Evolutionary conservation across 2,888 invertebrate genomes (phyloP), one percentile per base, ranked within the genome.

Genomic region (Stratiomys singularior): DNA sequence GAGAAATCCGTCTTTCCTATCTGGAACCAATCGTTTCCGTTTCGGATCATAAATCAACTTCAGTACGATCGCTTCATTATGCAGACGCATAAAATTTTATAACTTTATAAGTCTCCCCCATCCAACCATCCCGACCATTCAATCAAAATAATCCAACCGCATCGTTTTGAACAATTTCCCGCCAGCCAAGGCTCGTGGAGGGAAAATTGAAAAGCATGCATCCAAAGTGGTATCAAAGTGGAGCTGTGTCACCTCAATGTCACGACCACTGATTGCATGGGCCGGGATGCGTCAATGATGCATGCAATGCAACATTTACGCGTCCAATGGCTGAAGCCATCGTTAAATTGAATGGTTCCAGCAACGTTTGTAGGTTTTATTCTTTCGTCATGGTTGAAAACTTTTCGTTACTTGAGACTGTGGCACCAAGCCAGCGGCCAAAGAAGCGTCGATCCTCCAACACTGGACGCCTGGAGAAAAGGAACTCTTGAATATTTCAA

Each of bases 181-280:
- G 4, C 13, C 18, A 5, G 18, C 7, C 18, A 15, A 52, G 15
- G n/a, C 52, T 52, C 52, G 15, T 18, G 0, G 11, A 52, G n/a
- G 4, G 18, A 52, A 52, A 18, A 15, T 52, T 52, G 4, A 52
- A 37, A 37, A 5, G 37, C 9, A 37, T 37, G 37, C 37, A 37
- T 5, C 9, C 37, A 3, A 37, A 37, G 9, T 37, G 37, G 37
- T 5, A 37, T 37, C 37, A 3, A 37, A 37, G 9, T 37, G 37
- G 37, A 37, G 37, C 37, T 37, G 9, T 60, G 60, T 60, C 60
- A 60, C 60, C 60, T 60, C 25, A 21, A 60, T 25, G 60, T 60
- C 60, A 60, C 25, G 60, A 23, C 23, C 21, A 25, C 21, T 60
- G 60, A 15, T 21, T 60, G 15, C 25, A 18, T 23, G 37, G 3